Conservation (phyloP, 2,113 vertebrate species). For the Podarcis cretensis region DNA sequence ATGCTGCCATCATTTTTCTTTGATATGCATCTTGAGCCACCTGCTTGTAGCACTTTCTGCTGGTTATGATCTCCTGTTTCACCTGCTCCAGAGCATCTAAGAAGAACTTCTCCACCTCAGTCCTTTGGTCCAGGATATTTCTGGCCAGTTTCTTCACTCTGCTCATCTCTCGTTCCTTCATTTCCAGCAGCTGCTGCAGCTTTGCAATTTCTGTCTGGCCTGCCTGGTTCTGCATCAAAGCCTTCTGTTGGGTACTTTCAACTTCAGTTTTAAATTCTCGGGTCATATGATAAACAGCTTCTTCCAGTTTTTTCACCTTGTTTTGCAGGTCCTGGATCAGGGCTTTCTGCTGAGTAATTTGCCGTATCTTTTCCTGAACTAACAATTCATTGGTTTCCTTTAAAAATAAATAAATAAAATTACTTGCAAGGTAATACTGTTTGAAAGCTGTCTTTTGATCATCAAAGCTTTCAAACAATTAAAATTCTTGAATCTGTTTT, state of each 20-base stretch:
- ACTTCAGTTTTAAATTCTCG: conserved; percentile 69
- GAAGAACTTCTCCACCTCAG: conserved; percentile 86
- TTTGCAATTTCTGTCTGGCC: conserved; percentile 77
- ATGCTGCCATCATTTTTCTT: conserved; percentile 78
- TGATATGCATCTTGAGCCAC: conserved; percentile 79
- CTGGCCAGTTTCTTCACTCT: conserved; percentile 80
- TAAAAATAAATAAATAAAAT: conserved; percentile 41
- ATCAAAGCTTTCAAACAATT: conserved; percentile 19
- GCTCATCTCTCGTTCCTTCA: conserved; percentile 83
- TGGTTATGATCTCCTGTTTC: conserved; percentile 80
- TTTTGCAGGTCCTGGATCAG: conserved; percentile 73
- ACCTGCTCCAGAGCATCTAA: conserved; percentile 82
- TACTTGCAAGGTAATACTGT: neutral
- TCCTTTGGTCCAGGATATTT: conserved; percentile 81
- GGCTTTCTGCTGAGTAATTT: conserved; percentile 75
- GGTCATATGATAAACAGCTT: conserved; percentile 59
- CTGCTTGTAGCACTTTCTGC: conserved; percentile 78
- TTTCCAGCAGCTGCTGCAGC: conserved; percentile 78
- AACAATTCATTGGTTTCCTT: conserved; percentile 81
- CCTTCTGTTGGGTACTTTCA: conserved; percentile 52
- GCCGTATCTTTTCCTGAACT: conserved; percentile 76
- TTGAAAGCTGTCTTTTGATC: neutral
- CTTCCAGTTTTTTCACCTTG: conserved; percentile 78
- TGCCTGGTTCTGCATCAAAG: conserved; percentile 65
- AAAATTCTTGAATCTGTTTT: neutral